A percentile compares a stretch with the other conserved stretches of the same genome.
Conservation (phyloP, 30 jellyfish, hydroid and myxozoan genomes). For the Pelagia noctiluca region DNA sequence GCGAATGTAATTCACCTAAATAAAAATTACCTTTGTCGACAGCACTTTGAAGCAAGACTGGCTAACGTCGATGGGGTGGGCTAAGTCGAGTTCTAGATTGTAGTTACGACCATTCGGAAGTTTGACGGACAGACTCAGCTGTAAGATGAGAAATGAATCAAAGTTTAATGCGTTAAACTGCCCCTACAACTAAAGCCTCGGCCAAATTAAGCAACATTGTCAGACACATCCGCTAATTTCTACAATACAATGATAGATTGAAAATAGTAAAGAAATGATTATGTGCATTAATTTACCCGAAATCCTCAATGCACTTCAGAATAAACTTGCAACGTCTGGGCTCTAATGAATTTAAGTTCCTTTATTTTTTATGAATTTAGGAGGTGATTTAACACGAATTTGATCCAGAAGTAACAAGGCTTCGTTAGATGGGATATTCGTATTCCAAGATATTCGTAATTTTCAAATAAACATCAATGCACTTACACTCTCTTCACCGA, state of each 20-base stretch:
- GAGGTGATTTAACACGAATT: no score
- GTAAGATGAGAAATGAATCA: not conserved
- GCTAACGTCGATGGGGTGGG: conserved; percentile 82
- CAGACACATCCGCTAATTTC: no score
- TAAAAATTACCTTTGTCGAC: conserved; percentile 90
- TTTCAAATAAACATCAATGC: not conserved
- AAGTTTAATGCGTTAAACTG: not conserved
- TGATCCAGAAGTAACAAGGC: conserved; percentile 12
- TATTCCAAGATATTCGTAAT: not conserved
- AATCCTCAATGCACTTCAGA: no score
- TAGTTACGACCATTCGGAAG: conserved; percentile 80
- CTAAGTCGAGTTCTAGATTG: conserved; percentile 91
- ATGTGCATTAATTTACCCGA: no score
- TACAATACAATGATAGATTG: no score
- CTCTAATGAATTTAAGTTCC: no score
- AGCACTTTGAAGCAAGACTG: conserved; percentile 53
- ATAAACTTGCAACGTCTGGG: no score
- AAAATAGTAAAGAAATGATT: no score
- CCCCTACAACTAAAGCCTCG: not conserved
- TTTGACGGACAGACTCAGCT: conserved; percentile 81
- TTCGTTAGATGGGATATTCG: not conserved
- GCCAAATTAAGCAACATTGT: not conserved
- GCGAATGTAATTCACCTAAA: no score
- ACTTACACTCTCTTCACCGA: conserved; percentile 77
- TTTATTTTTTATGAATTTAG: no score